Evolutionary conservation across 2,888 invertebrate genomes (phyloP).

Genomic region (Macrophya alboannulata): DNA sequence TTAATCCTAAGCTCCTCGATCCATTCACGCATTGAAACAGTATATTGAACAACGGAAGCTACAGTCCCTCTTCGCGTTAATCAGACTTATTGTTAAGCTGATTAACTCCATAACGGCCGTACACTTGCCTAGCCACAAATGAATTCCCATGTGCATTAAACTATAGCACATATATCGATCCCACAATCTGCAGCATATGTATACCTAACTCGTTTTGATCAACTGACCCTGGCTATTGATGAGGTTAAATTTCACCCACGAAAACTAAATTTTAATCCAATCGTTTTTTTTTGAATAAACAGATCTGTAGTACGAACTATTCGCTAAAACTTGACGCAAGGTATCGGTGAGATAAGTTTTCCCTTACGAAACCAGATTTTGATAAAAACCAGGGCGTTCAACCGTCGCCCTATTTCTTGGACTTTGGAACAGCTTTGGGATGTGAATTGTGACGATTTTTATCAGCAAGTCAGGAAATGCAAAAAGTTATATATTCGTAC

Average conservation of each 20-base stretch:
- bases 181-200: background rate
- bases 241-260: background rate
- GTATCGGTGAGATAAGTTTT: background rate
- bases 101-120: background rate
- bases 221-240: background rate
- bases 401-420: background rate
- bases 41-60: background rate
- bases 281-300: no score
- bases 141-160: background rate
- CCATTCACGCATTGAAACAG: background rate
- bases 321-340: no score
- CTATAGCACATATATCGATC: background rate
- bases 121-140: background rate
- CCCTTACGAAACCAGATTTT: background rate
- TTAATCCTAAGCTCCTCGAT: background rate
- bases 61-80: background rate
- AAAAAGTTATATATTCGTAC: background rate
- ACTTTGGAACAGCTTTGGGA: background rate
- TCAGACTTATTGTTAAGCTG: slow-evolving; percentile 20
- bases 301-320: no score
- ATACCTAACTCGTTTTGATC: background rate
- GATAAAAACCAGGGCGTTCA: background rate
- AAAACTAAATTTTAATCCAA: background rate
- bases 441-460: background rate
- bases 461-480: background rate